Base-by-base conservation (phyloP, 2,888 invertebrate species). In the Dastarcus helophoroides region DNA sequence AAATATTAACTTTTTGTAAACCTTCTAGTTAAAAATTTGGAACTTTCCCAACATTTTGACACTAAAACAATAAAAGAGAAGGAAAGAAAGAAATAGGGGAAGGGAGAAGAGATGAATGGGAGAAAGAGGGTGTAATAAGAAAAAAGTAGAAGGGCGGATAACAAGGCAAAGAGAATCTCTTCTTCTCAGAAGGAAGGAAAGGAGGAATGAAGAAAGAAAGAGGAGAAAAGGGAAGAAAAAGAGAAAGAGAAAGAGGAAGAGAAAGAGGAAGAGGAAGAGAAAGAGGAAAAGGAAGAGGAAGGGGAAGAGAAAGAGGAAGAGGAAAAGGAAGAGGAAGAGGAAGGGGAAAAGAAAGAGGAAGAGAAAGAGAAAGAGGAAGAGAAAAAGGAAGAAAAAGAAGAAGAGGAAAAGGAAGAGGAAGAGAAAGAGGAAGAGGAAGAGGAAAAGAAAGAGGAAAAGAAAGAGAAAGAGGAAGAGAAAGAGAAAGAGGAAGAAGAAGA, bases 261-360 rank as follows among this genome's bases (percentile, higher is more conserved):
- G 15, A 58, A 52, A 25, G 6, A 37, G 3, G 55, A 54, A 8
- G 35, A 36, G 21, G 37, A 33, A 19, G 19, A 19, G 11, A 42
- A 40, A 26, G 35, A 31, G 8, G 50, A 50, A 27, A 54, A 58
- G 32, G 53, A 54, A 2, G 56, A 61, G 38, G 42, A 59, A 28
- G 56, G 58, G 6, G 51, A 58, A 7, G 56, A 62, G n/a, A 62
- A 64, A 38, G 47, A 58, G 4, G 62, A 63, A 32, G 48, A 58
- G 33, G 60, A 61, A 15, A 48, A 47, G 28, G 47, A 48, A 14
- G 41, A 50, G 21, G 37, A 35, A 27, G 40, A 26, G 5, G 44
- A 45, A 28, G 43, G 32, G 4, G 22, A 34, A 17, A 51, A 37
- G 2, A 8, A 19, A 19, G 47, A 48, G 23, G 54, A 54, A 30